Base-by-base conservation (phyloP, 2,888 invertebrate species). In the Phortica magna region DNA sequence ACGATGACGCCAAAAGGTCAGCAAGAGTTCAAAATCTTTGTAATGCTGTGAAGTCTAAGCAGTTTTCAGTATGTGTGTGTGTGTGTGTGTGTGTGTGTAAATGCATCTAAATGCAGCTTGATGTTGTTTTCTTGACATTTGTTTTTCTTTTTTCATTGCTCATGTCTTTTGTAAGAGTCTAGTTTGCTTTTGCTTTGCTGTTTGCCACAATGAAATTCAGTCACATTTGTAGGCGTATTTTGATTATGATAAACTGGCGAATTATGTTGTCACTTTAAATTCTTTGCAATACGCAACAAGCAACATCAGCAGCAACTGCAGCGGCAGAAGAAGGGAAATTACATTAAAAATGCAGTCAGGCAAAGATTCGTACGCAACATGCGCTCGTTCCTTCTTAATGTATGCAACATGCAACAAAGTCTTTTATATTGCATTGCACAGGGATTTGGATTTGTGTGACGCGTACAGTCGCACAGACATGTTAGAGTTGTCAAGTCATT, bases 191-290 rank as follows among this genome's bases (percentile, higher is more conserved):
- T n/a, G 55, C 17, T 17, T 41, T 65, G 65, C 65, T 65, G 59
- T n/a, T 17, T n/a, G 10, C 7, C 19, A 59, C 59, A 59, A 17
- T 65, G 41, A 31, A 19, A 41, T 43, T n/a, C 19, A 68, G 68
- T 19, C 68, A 68, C 12, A 10, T 53, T 71, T 86, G 86, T 86
- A 84, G 86, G 86, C 86, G 86, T 86, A 87, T 86, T 89, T 86
- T 86, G 86, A 86, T 86, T 86, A 89, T 89, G 89, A 89, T 89
- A 90, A 90, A 89, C 90, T 90, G 90, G 89, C 90, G 89, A 89
- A 89, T 89, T 89, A 89, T 89, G 89, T 90, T 89, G 90, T 89
- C 89, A 89, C 90, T 86, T 86, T 86, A 87, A 88, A 86, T 86
- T 89, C 89, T 88, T 89, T 67, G 67, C 19, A 67, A 31, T 55